These are phyloP conservation scores for Odocoileus hemionus DNA, from an alignment of 2,113 vertebrate genomes.

Conservation along the genomic window DNA sequence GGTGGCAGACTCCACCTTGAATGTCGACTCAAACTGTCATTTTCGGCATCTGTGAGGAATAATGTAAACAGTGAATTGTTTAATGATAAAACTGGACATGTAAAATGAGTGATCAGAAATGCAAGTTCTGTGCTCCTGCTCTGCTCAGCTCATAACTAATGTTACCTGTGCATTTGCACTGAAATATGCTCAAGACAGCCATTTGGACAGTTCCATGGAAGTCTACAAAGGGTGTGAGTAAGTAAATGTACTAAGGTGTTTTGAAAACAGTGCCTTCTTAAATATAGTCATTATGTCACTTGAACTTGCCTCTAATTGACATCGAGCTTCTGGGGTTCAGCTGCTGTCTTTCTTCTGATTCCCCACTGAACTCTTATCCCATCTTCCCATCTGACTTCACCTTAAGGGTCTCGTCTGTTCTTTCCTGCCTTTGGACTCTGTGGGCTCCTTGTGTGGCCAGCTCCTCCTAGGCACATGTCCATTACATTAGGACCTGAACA, in stretches of 20 bases:
- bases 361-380: background rate
- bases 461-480: background rate
- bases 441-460: background rate
- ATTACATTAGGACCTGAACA: background rate
- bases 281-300: background rate
- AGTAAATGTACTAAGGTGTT: background rate
- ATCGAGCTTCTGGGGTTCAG: background rate
- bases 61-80: constrained; percentile 16
- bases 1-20: constrained; percentile 54
- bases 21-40: constrained; percentile 26
- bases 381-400: background rate
- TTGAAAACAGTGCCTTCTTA: background rate
- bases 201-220: background rate
- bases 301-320: background rate
- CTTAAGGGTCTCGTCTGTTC: background rate
- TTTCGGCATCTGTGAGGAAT: constrained; percentile 62
- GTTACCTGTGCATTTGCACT: background rate
- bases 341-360: background rate
- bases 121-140: background rate
- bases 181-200: background rate
- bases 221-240: background rate
- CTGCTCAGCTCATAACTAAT: background rate
- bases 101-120: background rate
- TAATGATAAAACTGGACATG: background rate
- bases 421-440: background rate